Evolutionary conservation across 30 jellyfish, hydroid and myxozoan genomes (phyloP).

Genomic region (Chrysaora quinquecirrha): DNA sequence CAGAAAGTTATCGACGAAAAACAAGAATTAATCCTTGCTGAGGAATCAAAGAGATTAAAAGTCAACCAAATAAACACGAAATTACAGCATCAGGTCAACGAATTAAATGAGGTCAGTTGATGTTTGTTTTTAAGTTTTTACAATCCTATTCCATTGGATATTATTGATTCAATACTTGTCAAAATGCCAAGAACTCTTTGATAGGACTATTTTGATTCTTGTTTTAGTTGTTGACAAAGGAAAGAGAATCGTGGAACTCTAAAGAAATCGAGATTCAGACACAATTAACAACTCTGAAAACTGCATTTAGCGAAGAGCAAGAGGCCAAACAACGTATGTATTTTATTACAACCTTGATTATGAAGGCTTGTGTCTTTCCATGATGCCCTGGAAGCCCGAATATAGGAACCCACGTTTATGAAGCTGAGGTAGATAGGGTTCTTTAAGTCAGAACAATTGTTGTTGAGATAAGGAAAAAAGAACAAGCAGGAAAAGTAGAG

Average conservation of each 20-base stretch:
- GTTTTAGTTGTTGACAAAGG: slow-evolving; percentile 63
- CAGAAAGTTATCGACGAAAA: slow-evolving; percentile 64
- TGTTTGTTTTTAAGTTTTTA: too few species aligned
- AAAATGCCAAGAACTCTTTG: too few species aligned
- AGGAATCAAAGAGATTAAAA: slow-evolving; percentile 64
- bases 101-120: slow-evolving; percentile 74
- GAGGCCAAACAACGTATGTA: slow-evolving; percentile 62
- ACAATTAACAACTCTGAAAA: slow-evolving; percentile 60
- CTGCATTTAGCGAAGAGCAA: slow-evolving; percentile 76
- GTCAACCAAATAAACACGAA: slow-evolving; percentile 69
- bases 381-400: too few species aligned
- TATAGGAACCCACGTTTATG: too few species aligned
- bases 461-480: too few species aligned
- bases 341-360: too few species aligned
- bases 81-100: slow-evolving; percentile 89
- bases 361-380: too few species aligned
- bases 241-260: slow-evolving; percentile 71
- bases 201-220: not conserved
- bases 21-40: slow-evolving; percentile 57
- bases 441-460: too few species aligned
- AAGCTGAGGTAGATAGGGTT: too few species aligned
- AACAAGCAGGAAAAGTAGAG: too few species aligned
- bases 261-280: slow-evolving; percentile 73
- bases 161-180: too few species aligned
- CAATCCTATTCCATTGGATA: too few species aligned